Base-by-base conservation (phyloP, 2,888 invertebrate genomes). In the Chaetogeoica ovagalla region DNA sequence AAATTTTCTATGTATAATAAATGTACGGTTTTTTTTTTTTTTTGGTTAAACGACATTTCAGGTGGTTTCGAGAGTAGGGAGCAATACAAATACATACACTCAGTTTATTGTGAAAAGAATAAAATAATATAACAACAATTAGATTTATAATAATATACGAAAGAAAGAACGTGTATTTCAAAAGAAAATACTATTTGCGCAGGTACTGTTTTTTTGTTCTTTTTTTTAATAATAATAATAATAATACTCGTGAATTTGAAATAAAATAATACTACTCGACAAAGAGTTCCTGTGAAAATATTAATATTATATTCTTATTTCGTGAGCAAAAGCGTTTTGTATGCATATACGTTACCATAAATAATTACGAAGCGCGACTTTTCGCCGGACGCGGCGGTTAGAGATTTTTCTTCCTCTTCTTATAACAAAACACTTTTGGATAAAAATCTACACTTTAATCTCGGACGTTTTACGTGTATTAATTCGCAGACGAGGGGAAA, bases 351-450 rank as follows among this genome's bases (percentile, higher is more conserved):
- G 21, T 30, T 48, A 69, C 17, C 37, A 77, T 77, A 77, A 77
- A 77, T 69, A 69, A 77, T 77, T 77, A 52, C 60, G 52, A 52
- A 77, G 19, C 6, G 62, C 52, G 77, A 77, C 69, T 77, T 77
- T 62, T 77, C 48, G 30, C 69, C 69, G 77, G 77, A 77, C 69
- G 17, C 37, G 37, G 55, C 19, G 19, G 19, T 19, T 30, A 30
- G 9, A 17, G 9, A 17, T 43, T 17, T 2, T 63, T 73, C 30
- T 76, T 76, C 68, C 68, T 37, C 69, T 9, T n/a, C 43, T 30
- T n/a, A 52, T 48, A 68, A 77, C 69, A 77, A 77, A 77, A 77
- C 77, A 69, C 52, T 77, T 21, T 77, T n/a, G 60, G 43, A 76
- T 59, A 48, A 68, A 57, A 68, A 68, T 68, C 75, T 76, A 66